Conservation (phyloP, 2,888 invertebrate genomes). For the Hyalella azteca region DNA sequence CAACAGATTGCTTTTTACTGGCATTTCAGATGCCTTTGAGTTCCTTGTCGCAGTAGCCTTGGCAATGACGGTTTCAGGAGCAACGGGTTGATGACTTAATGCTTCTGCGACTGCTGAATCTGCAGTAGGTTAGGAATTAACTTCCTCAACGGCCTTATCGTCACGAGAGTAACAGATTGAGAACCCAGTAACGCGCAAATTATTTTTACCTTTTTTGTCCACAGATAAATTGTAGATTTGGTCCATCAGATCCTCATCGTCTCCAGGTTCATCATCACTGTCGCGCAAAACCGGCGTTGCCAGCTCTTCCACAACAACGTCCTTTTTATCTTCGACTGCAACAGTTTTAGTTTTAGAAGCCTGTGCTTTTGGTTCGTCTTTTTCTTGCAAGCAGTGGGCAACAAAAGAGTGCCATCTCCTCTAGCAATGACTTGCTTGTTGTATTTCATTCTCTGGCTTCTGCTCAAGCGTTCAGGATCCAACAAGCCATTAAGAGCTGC, state of each 20-base stretch:
- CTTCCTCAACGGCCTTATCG: background rate
- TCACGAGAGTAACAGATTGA: constrained; percentile 17
- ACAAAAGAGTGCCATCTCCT: constrained; percentile 40
- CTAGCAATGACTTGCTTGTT: constrained; percentile 52
- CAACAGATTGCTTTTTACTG: constrained; percentile 22
- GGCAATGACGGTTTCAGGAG: background rate
- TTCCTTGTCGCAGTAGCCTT: background rate
- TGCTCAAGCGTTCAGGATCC: constrained; percentile 52
- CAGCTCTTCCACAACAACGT: background rate
- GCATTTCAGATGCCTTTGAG: constrained; percentile 38
- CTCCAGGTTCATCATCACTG: constrained; percentile 36
- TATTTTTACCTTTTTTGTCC: constrained; percentile 23
- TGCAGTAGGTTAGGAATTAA: constrained; percentile 15
- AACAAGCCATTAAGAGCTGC: constrained; percentile 50
- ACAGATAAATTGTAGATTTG: constrained; percentile 53
- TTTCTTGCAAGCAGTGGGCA: constrained; percentile 62
- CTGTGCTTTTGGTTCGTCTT: constrained; percentile 61
- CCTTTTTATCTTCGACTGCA: constrained; percentile 29
- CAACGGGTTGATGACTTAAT: background rate
- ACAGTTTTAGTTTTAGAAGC: background rate
- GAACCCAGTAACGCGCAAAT: constrained; percentile 1
- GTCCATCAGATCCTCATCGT: constrained; percentile 58
- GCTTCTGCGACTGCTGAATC: constrained; percentile 21
- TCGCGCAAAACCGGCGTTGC: background rate
- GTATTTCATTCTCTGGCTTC: constrained; percentile 56